Base-by-base conservation (phyloP, 2,797 vertebrate genomes). In the Heteromormyrus szaboi region DNA sequence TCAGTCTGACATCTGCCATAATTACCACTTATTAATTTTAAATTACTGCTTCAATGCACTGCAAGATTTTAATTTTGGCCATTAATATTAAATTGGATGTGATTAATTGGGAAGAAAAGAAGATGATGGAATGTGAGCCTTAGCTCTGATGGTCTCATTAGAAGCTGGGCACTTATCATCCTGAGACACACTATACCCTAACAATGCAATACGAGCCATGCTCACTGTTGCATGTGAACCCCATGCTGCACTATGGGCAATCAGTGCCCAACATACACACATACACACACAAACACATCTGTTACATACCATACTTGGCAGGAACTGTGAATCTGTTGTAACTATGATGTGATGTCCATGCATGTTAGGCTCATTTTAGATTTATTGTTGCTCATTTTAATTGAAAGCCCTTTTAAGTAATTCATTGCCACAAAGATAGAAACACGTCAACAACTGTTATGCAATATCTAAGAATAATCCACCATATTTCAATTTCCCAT, bases 11-110 rank as follows among this genome's bases (percentile, higher is more conserved):
- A 89, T 81, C 37, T 65, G 72, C 93, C 93, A 97, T 98, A 98
- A 99, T 98, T 98, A 98, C 97, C 96, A 97, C 96, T 97, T 98
- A 98, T 98, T 98, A 98, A 98, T 98, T 98, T 98, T 98, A 98
- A 98, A 98, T 98, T 97, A 98, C 97, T 96, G 96, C 95, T 96
- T 96, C 97, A 97, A 98, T 97, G 96, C 96, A 91, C 97, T 97
- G 97, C 97, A 97, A 96, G 97, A 96, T 97, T 98, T 98, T 98
- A 98, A 98, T 98, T 97, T 96, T 94, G 96, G 94, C 96, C 97
- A 97, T 97, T 98, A 98, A 98, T 98, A 97, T 91, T 93, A 95
- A 95, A 96, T 94, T 95, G 95, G 94, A 95, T 95, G 96, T 96
- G 96, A 97, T 96, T 96, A 96, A 96, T 96, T 95, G 94, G 93